Percentiles rank a stretch among this genome's conserved stretches.
phyloP scores from a whole-genome alignment of 2,113 vertebrate species.

The Calidris pygmaea region DNA sequence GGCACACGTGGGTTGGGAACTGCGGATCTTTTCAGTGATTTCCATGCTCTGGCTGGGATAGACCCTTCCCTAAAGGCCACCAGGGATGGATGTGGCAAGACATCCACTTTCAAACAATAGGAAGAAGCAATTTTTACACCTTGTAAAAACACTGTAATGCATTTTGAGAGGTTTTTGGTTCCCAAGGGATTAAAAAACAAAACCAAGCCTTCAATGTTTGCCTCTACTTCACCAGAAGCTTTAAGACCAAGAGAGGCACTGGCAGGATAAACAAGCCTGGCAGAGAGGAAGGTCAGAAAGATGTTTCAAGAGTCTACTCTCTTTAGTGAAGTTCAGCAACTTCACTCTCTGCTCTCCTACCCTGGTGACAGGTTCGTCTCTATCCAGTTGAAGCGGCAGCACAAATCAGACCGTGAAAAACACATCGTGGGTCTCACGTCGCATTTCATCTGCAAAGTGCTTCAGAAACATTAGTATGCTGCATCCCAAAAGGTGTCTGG shows the following conservation, averaged over 20 bases:
- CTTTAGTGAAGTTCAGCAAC: conserved; percentile 15
- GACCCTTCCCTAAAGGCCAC: not conserved
- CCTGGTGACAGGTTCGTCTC: not conserved
- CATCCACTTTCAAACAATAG: not conserved
- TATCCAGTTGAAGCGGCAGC: not conserved
- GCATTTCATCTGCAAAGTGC: not conserved
- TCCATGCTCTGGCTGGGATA: not conserved
- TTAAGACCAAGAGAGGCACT: not conserved
- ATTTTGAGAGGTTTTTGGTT: not conserved
- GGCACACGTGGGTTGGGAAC: not conserved
- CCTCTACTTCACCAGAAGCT: not conserved
- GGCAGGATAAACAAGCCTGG: not conserved
- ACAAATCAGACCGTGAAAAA: conserved; percentile 25
- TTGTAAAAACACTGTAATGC: not conserved
- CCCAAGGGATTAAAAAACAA: not conserved
- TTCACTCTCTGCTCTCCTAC: not conserved
- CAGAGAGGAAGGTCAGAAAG: not conserved
- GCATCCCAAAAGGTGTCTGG: not conserved
- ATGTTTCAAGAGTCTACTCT: not conserved
- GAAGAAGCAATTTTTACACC: not conserved
- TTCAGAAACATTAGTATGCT: not conserved
- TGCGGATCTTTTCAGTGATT: not conserved
- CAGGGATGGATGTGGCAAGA: not conserved
- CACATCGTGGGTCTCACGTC: conserved; percentile 1
- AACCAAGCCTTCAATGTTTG: not conserved